Conservation (phyloP, 1,140 invertebrate species). For the Zaprionus tsacasi region DNA sequence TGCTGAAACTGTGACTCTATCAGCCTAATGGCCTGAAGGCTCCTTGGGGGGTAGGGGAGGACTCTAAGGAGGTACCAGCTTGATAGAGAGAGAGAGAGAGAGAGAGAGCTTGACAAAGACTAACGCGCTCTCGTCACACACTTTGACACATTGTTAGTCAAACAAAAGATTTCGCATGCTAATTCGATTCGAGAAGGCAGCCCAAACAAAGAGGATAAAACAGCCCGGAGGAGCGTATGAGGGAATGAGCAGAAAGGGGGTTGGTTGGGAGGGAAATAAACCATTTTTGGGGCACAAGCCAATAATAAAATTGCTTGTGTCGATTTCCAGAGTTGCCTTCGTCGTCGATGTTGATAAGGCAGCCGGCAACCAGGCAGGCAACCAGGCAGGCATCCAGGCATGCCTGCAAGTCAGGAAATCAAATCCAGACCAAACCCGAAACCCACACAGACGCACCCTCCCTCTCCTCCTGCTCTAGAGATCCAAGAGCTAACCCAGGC, state of each 20-base stretch:
- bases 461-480: neutral
- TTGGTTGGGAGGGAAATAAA: neutral
- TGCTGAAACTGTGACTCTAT: constrained; percentile 24
- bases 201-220: constrained; percentile 44
- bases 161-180: constrained; percentile 83
- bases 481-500: constrained; percentile 6
- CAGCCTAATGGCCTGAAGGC: constrained; percentile 41
- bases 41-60: constrained; percentile 8
- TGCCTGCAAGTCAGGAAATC: constrained; percentile 37
- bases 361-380: constrained; percentile 19
- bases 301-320: constrained; percentile 75
- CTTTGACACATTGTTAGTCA: constrained; percentile 83
- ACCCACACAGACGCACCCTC: neutral
- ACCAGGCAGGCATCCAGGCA: neutral
- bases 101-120: constrained; percentile 56
- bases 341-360: constrained; percentile 67
- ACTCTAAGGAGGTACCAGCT: neutral
- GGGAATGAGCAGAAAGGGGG: no score
- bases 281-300: constrained; percentile 47
- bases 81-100: neutral
- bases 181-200: constrained; percentile 70
- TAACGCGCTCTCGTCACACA: constrained; percentile 77
- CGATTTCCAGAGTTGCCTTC: constrained; percentile 45
- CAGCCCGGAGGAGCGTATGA: neutral
- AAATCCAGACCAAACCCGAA: constrained; percentile 36